Evolutionary conservation across 2,888 invertebrate genomes (phyloP), one percentile per base, ranked within the genome.

Genomic region (Pilophorus perplexus): DNA sequence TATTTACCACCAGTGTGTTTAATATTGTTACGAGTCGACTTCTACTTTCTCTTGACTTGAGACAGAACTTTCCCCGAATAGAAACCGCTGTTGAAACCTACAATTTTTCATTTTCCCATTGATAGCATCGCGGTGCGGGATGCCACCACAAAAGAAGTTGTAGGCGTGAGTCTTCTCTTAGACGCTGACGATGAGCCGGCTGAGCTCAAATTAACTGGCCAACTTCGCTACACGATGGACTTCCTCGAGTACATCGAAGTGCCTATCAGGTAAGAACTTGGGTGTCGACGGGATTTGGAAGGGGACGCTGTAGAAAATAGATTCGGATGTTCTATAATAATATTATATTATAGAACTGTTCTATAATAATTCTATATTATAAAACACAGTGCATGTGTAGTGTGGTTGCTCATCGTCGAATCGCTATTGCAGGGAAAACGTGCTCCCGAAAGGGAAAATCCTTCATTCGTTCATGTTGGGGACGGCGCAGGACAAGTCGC

Each of bases 391-490:
- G n/a, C n/a, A n/a, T n/a, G n/a, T n/a, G n/a, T n/a, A n/a, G n/a
- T n/a, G n/a, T n/a, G n/a, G n/a, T n/a, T n/a, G n/a, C n/a, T n/a
- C n/a, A n/a, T n/a, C n/a, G n/a, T n/a, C n/a, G n/a, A n/a, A n/a
- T n/a, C n/a, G n/a, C n/a, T n/a, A n/a, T 59, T 42, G 1, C 44
- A 66, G 66, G 16, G 64, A 66, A 42, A 57, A 66, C 10, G 44
- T 60, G 3, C 46, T 88, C 59, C 86, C 87, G 0, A 78, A 81
- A 71, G 86, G 86, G n/a, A 80, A 84, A 72, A 83, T 92, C 44
- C 80, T 92, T 0, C 91, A 93, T 74, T 86, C 87, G 1, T 91
- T 89, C 76, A 92, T 93, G 91, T 90, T 93, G 90, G 89, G 88
- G 1, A 92, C 90, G 0, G 83, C 83, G 68, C 80, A 83, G 10